A percentile compares a stretch with the other conserved stretches of the same genome.
Evolutionary conservation across 2,888 invertebrate genomes (phyloP).

Genomic region (Scaptomyza polygonia): DNA sequence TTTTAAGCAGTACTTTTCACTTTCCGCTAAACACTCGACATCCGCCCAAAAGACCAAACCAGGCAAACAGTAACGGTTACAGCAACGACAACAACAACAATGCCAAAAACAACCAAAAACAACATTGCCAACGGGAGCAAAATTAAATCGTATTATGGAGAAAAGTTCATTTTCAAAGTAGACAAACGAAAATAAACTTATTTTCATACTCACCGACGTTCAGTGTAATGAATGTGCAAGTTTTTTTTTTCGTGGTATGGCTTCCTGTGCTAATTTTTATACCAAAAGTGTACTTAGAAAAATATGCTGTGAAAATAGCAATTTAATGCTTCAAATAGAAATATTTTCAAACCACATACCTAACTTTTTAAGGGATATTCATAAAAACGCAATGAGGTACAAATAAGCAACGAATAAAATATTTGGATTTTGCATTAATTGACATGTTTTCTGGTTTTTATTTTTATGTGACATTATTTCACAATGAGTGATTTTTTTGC

Average conservation of each 20-base stretch:
- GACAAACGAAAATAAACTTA: constrained; percentile 75
- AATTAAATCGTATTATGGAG: constrained; percentile 38
- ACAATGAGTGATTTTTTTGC: no score
- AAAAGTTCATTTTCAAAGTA: constrained; percentile 76
- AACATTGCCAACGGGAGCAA: constrained; percentile 36
- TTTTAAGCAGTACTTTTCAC: constrained; percentile 80
- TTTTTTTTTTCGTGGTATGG: constrained; percentile 65
- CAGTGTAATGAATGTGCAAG: constrained; percentile 73
- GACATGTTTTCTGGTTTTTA: no score
- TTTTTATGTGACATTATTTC: no score
- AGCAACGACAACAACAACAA: constrained; percentile 27
- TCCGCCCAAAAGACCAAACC: constrained; percentile 52
- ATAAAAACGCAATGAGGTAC: no score
- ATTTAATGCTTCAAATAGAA: constrained; percentile 7
- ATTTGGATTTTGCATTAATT: no score
- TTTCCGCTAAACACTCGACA: constrained; percentile 80
- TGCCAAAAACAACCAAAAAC: constrained; percentile 12
- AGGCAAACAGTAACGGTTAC: constrained; percentile 25
- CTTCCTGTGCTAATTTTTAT: constrained; percentile 70
- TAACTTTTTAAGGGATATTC: not conserved
- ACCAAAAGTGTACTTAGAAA: constrained; percentile 35
- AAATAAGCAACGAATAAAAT: no score
- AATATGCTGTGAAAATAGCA: constrained; percentile 61
- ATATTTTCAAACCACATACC: constrained; percentile 11
- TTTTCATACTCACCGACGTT: constrained; percentile 66